Conservation (phyloP, 2,888 invertebrate genomes). For the Andrena minutula region DNA sequence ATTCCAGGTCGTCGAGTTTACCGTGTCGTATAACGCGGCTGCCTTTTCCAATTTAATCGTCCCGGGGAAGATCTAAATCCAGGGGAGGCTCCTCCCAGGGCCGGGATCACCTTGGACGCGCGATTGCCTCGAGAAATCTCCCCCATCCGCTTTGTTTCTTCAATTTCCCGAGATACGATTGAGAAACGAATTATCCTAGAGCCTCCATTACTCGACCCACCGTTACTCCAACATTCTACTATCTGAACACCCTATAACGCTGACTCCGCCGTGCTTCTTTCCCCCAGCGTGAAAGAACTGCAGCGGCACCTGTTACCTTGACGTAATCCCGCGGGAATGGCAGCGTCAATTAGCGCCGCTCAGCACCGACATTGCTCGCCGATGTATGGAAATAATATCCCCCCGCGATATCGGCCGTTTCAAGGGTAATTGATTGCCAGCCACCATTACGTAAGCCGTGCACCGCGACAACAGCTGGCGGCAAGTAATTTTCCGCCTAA, state of each 20-base stretch:
- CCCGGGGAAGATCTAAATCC: conserved; percentile 22
- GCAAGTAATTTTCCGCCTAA: conserved; percentile 27
- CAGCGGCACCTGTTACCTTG: background rate
- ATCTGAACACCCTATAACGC: too few species aligned
- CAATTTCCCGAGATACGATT: background rate
- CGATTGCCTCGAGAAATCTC: conserved; percentile 6
- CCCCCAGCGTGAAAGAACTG: too few species aligned
- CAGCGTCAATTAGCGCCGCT: conserved; percentile 43
- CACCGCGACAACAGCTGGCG: background rate
- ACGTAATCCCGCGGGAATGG: conserved; percentile 25
- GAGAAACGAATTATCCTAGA: background rate
- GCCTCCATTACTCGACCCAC: background rate
- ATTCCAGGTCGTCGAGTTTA: conserved; percentile 23
- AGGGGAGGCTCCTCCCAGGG: background rate
- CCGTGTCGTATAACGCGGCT: conserved; percentile 35
- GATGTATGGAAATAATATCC: conserved; percentile 33
- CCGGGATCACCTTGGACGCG: background rate
- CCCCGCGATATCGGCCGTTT: conserved; percentile 10
- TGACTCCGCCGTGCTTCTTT: too few species aligned
- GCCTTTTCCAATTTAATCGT: conserved; percentile 57
- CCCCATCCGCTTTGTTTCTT: conserved; percentile 8
- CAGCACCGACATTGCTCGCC: conserved; percentile 16
- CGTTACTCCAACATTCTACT: too few species aligned
- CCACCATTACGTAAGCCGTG: conserved; percentile 22
- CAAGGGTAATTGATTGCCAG: conserved; percentile 40